These are phyloP conservation scores for Porites rus DNA, from an alignment of 92 coral and sea anemone genomes.

Conservation along the genomic window DNA sequence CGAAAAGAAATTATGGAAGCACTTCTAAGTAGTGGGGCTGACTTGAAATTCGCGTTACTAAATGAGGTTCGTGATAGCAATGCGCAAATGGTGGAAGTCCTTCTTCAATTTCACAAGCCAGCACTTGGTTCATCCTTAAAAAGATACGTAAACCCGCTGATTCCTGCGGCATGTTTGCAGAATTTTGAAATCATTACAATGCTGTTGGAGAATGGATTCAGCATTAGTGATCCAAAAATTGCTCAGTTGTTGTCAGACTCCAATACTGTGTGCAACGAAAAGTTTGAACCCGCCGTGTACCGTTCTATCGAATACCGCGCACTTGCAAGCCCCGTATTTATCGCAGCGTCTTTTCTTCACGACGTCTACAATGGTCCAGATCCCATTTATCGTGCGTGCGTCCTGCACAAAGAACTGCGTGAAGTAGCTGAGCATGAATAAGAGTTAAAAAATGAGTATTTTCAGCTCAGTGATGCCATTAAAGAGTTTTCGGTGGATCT, in stretches of 20 bases:
- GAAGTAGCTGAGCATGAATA: constrained; percentile 42
- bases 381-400: constrained; percentile 50
- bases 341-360: constrained; percentile 51
- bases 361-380: constrained; percentile 45
- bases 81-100: constrained; percentile 27
- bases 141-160: constrained; percentile 43
- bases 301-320: constrained; percentile 51
- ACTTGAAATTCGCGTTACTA: constrained; percentile 44
- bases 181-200: constrained; percentile 47
- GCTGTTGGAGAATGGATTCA: constrained; percentile 44
- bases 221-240: constrained; percentile 15
- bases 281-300: constrained; percentile 46
- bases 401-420: constrained; percentile 53
- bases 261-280: constrained; percentile 6
- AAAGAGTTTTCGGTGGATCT: constrained; percentile 57
- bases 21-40: constrained; percentile 49
- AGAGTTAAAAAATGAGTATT: constrained; percentile 60
- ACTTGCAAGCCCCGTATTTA: constrained; percentile 51
- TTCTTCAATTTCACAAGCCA: constrained; percentile 22
- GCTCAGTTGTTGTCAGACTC: constrained; percentile 5
- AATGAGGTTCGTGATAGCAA: constrained; percentile 54
- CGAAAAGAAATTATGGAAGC: constrained; percentile 31
- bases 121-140: neutral
- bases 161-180: constrained; percentile 52
- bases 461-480: constrained; percentile 39